Conservation (phyloP, 2,888 invertebrate species). For the Thyatira batis region DNA sequence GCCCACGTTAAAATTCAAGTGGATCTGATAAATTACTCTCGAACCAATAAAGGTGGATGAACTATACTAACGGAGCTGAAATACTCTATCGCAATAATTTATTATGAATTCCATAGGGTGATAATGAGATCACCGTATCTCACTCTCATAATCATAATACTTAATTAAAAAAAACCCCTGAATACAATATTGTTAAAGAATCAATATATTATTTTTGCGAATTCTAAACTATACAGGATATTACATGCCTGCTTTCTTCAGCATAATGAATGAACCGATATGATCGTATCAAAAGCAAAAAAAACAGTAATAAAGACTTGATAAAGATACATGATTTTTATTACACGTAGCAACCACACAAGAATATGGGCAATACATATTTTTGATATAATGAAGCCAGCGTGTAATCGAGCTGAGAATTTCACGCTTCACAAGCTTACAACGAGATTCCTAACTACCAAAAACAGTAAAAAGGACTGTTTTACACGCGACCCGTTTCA, state of each 20-base stretch:
- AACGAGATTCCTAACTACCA: slow-evolving; percentile 1
- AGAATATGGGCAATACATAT: background rate
- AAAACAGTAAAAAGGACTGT: slow-evolving; percentile 12
- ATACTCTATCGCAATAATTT: background rate
- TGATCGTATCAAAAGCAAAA: too few species aligned
- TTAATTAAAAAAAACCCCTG: too few species aligned
- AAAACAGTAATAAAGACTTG: too few species aligned
- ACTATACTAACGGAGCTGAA: background rate
- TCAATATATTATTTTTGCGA: too few species aligned
- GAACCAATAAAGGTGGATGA: background rate
- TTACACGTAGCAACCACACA: background rate
- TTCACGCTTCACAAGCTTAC: slow-evolving; percentile 1
- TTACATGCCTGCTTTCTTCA: too few species aligned
- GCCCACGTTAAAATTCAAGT: background rate
- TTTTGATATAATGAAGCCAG: background rate
- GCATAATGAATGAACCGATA: too few species aligned
- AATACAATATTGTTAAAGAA: too few species aligned
- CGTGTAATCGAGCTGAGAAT: background rate
- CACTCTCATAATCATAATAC: background rate
- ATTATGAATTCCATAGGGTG: too few species aligned
- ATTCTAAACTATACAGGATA: too few species aligned
- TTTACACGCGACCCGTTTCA: slow-evolving; percentile 12
- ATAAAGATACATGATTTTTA: background rate
- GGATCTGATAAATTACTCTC: background rate
- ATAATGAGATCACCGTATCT: too few species aligned